These are phyloP conservation scores for Drosophila fuyamai DNA, from an alignment of 1,140 invertebrate genomes.

Conservation along the genomic window DNA sequence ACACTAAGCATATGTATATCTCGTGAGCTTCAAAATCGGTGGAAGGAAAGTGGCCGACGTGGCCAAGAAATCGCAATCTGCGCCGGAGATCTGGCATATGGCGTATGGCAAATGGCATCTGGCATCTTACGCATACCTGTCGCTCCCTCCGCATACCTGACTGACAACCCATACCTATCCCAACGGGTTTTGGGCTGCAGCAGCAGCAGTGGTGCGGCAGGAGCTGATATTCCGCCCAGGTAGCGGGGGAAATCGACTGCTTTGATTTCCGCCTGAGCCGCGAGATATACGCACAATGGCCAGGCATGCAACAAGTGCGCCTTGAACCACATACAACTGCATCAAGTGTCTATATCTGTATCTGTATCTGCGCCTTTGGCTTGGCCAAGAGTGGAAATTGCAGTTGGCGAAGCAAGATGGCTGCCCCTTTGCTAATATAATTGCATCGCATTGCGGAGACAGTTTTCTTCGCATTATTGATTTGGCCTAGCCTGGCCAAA, in stretches of 20 bases:
- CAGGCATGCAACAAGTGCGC: slow-evolving; percentile 72
- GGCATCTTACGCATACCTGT: slow-evolving; percentile 45
- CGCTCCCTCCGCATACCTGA: slow-evolving; percentile 42
- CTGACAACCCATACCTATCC: slow-evolving; percentile 79
- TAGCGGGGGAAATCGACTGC: slow-evolving; percentile 24
- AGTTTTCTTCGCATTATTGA: slow-evolving; percentile 47
- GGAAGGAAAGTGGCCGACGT: slow-evolving; percentile 65
- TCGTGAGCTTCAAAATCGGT: slow-evolving; percentile 57
- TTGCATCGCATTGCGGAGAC: slow-evolving; percentile 43
- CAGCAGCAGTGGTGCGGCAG: neutral
- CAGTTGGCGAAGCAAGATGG: slow-evolving; percentile 66
- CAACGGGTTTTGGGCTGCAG: slow-evolving; percentile 73
- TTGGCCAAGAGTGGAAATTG: slow-evolving; percentile 48
- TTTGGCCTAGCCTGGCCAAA: slow-evolving; percentile 29
- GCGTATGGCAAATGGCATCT: too few relatives aligned
- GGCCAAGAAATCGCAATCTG: slow-evolving; percentile 74
- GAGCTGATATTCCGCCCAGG: slow-evolving; percentile 20
- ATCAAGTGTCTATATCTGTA: neutral
- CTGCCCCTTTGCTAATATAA: slow-evolving; percentile 54
- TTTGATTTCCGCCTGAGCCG: slow-evolving; percentile 57
- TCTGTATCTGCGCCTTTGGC: slow-evolving; percentile 59
- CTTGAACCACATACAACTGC: slow-evolving; percentile 58
- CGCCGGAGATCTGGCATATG: slow-evolving; percentile 31
- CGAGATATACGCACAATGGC: slow-evolving; percentile 22
- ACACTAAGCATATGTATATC: slow-evolving; percentile 22